These are phyloP conservation scores for Tinea pellionella DNA, from an alignment of 2,888 invertebrate species.

Conservation along the genomic window DNA sequence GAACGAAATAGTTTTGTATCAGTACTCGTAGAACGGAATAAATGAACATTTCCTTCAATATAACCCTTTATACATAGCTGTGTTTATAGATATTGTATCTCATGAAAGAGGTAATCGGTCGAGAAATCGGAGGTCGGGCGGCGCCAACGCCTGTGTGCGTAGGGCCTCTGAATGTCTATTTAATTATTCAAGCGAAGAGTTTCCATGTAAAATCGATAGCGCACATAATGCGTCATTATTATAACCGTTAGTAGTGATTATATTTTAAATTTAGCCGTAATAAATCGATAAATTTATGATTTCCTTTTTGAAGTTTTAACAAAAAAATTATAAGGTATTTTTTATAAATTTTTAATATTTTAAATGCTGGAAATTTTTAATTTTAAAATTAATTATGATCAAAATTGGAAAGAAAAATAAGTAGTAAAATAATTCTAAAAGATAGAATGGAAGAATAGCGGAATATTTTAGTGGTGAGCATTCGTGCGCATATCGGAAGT, in stretches of 20 bases:
- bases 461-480: too few relatives aligned
- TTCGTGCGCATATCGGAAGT: too few relatives aligned
- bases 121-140: conserved; percentile 18
- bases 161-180: conserved; percentile 11
- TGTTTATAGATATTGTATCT: conserved; percentile 1
- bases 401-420: too few relatives aligned
- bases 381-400: too few relatives aligned
- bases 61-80: neutral
- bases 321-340: too few relatives aligned
- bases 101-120: conserved; percentile 18
- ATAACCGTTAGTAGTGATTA: neutral
- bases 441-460: too few relatives aligned
- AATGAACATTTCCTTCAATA: neutral
- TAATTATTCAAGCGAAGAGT: conserved; percentile 18
- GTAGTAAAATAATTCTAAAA: too few relatives aligned
- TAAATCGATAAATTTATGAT: too few relatives aligned
- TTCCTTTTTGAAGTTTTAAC: too few relatives aligned
- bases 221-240: conserved; percentile 5
- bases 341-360: too few relatives aligned
- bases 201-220: conserved; percentile 16
- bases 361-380: too few relatives aligned
- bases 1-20: neutral
- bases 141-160: conserved; percentile 9
- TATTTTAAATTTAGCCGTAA: neutral
- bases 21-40: neutral